Evolutionary conservation across 2,113 vertebrate species (phyloP), one percentile per base, ranked within the genome.

Genomic region (Mustela lutreola): DNA sequence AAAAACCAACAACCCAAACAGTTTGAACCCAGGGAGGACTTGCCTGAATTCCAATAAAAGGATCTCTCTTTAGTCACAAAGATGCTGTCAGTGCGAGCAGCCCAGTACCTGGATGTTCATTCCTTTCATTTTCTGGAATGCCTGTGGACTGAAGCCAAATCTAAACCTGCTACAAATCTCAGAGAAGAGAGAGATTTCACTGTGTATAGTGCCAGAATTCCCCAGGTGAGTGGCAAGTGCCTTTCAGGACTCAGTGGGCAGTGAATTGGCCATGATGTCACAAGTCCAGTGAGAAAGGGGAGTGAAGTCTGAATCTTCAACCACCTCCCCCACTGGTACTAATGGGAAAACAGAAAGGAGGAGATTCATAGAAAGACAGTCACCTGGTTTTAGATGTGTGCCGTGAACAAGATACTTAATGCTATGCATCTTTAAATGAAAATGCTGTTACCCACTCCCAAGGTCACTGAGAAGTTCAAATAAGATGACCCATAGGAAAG

Each of bases 381-480:
- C 76, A 85, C 18, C 42, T 53, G 33, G 48, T 39, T 90, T 90
- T 79, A 81, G 45, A 48, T 62, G 5, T 56, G 4, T 62, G 5
- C 24, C 21, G 67, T 81, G 26, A 50, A 75, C 26, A 75, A 75
- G 42, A 82, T 65, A 45, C n/a, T 88, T 83, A 63, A 81, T 24
- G 96, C 83, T 60, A 53, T 10, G 4, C 56, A 83, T 63, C 48
- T 85, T 58, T 62, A 93, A 93, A 84, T 90, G 56, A 94, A 95
- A 89, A 76, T 60, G 1, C 36, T 42, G 4, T 81, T 71, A 39
- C 11, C 67, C 80, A 71, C 31, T 33, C 48, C 36, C 18, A 60
- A 28, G 2, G 48, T 82, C 60, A 93, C n/a, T 48, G 39, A 91
- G 58, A 89, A 18, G 62, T 65, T 94, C 84, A 80, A 71, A 56